Evolutionary conservation across 2,797 vertebrate genomes (phyloP).

Genomic region (Ctenochaetus hawaiiensis): DNA sequence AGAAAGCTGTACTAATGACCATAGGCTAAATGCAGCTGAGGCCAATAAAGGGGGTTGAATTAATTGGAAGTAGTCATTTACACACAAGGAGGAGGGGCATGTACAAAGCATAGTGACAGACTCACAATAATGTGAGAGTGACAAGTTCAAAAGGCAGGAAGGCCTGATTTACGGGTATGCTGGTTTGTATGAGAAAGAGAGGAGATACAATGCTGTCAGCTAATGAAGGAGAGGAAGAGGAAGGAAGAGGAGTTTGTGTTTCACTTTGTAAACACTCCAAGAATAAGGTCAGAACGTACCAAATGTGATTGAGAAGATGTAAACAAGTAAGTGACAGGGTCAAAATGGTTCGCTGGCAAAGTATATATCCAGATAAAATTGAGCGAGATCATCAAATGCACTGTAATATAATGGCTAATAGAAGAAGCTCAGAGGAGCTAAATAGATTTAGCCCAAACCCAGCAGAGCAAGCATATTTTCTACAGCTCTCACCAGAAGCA

Average conservation of each 20-base stretch:
- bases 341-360: conserved; percentile 13
- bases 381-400: conserved; percentile 53
- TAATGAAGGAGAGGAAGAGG: not conserved
- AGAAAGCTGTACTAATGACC: conserved; percentile 11
- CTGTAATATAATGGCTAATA: conserved; percentile 36
- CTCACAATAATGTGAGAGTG: conserved; percentile 19
- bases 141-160: conserved; percentile 21
- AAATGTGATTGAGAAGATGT: conserved; percentile 15
- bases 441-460: conserved; percentile 54
- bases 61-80: conserved; percentile 1
- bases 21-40: conserved; percentile 21
- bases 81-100: conserved; percentile 1
- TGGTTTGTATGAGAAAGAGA: not conserved
- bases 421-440: conserved; percentile 56
- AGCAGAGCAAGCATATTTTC: conserved; percentile 69
- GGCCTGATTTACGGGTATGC: conserved; percentile 10
- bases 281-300: conserved; percentile 1
- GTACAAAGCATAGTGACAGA: conserved; percentile 15
- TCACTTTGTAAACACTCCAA: not conserved
- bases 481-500: conserved; percentile 61
- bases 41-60: conserved; percentile 4
- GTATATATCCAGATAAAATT: conserved; percentile 23
- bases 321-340: conserved; percentile 9
- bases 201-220: conserved; percentile 10
- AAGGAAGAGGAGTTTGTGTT: not conserved